A percentile compares a stretch with the other conserved stretches of the same genome.
phyloP scores from a whole-genome alignment of 2,797 vertebrate genomes.

The Pygocentrus nattereri region DNA sequence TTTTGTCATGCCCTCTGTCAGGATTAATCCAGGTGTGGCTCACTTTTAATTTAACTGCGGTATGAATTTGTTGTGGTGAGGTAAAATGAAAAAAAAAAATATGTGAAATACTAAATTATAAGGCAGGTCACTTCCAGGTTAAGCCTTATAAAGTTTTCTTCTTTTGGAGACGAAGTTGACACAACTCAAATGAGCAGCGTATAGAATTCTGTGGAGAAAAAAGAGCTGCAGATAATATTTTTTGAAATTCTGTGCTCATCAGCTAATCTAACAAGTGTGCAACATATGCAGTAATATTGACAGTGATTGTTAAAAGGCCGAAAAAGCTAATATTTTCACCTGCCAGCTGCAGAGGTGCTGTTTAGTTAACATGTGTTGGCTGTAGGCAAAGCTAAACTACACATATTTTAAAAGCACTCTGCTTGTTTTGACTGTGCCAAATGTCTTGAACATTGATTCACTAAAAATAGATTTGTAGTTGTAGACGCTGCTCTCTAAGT shows the following conservation, averaged over 20 bases:
- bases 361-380: not conserved
- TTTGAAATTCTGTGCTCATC: not conserved
- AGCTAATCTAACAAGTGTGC: not conserved
- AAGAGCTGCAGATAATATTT: not conserved
- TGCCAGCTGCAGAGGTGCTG: not conserved
- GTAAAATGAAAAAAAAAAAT: too few relatives aligned
- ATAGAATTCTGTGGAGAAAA: not conserved
- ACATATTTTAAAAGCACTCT: not conserved
- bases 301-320: not conserved
- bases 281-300: not conserved
- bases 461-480: not conserved
- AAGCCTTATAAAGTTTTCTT: too few relatives aligned
- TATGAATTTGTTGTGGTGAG: too few relatives aligned
- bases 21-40: not conserved
- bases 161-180: not conserved
- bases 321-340: not conserved
- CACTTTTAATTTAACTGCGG: too few relatives aligned
- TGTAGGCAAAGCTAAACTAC: not conserved
- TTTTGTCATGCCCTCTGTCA: not conserved
- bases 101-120: too few relatives aligned
- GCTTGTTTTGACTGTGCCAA: not conserved
- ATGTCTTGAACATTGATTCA: slow-evolving; percentile 16
- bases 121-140: too few relatives aligned
- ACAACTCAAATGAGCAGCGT: not conserved
- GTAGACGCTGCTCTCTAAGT: not conserved